Percentiles rank a stretch among this genome's conserved stretches.
phyloP scores from a whole-genome alignment of 2,888 invertebrate genomes.

The Rhimphoctona megacephalus region DNA sequence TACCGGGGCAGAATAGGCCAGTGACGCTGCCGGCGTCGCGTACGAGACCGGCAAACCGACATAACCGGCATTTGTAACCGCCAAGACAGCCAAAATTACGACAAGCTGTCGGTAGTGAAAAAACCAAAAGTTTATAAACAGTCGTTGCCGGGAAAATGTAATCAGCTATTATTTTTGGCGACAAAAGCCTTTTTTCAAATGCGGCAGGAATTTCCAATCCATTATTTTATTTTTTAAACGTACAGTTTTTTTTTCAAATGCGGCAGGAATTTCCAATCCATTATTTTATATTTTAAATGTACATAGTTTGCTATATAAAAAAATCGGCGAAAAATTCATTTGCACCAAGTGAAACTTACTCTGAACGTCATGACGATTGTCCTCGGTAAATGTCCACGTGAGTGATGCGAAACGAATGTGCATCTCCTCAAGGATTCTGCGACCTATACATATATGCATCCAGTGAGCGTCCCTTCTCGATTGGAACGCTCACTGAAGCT shows the following conservation, averaged over 20 bases:
- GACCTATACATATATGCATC: conserved; percentile 55
- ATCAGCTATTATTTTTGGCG: neutral
- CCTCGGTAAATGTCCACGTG: conserved; percentile 23
- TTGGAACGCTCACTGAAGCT: neutral
- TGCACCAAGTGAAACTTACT: conserved; percentile 34
- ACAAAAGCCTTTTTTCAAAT: too few species aligned
- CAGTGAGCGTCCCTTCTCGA: conserved; percentile 32
- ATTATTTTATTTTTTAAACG: too few species aligned
- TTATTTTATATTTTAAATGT: too few species aligned
- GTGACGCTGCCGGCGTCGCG: neutral
- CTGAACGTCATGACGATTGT: conserved; percentile 55
- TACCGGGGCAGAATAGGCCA: too few species aligned
- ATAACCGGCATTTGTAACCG: conserved; percentile 48
- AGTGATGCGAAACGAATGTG: conserved; percentile 50
- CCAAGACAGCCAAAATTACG: conserved; percentile 47
- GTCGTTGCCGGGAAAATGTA: neutral
- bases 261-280: too few species aligned
- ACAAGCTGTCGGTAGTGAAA: conserved; percentile 35
- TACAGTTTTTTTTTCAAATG: too few species aligned
- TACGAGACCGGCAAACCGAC: conserved; percentile 38
- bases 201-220: neutral
- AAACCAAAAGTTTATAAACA: neutral
- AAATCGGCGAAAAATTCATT: neutral
- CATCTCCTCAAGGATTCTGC: conserved; percentile 33
- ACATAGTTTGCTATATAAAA: neutral